Conservation (phyloP, 1,140 invertebrate genomes). For the Drosophila melanica region DNA sequence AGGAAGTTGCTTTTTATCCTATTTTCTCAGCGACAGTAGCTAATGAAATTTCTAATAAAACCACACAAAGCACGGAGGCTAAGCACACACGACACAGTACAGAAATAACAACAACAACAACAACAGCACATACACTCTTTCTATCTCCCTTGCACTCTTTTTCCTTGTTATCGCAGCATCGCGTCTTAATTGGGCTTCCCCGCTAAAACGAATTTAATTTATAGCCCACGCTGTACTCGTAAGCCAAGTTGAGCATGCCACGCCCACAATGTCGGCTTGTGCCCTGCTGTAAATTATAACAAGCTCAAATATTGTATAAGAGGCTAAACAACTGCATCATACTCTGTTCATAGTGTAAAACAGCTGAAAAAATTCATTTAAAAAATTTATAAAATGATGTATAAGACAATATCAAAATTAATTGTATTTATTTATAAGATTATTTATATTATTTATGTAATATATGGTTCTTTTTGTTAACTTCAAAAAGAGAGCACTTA, state of each 20-base stretch:
- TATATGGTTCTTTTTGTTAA: no score
- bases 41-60: slow-evolving; percentile 75
- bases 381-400: no score
- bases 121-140: not conserved
- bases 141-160: not conserved
- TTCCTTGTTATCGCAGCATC: slow-evolving; percentile 28
- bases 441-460: no score
- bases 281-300: not conserved
- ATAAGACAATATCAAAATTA: no score
- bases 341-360: no score
- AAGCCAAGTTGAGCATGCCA: slow-evolving; percentile 49
- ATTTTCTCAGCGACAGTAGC: slow-evolving; percentile 46
- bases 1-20: no score
- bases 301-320: no score
- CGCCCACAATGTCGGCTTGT: slow-evolving; percentile 48
- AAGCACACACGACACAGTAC: slow-evolving; percentile 14
- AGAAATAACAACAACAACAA: no score
- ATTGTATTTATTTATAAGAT: no score
- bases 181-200: slow-evolving; percentile 59
- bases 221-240: slow-evolving; percentile 54
- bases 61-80: slow-evolving; percentile 45
- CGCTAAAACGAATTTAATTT: slow-evolving; percentile 73
- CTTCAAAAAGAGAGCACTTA: no score
- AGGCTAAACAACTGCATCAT: no score
- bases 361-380: no score